Evolutionary conservation across 2,797 vertebrate species (phyloP), one percentile per base, ranked within the genome.

Genomic region (Sebastes iracundus): DNA sequence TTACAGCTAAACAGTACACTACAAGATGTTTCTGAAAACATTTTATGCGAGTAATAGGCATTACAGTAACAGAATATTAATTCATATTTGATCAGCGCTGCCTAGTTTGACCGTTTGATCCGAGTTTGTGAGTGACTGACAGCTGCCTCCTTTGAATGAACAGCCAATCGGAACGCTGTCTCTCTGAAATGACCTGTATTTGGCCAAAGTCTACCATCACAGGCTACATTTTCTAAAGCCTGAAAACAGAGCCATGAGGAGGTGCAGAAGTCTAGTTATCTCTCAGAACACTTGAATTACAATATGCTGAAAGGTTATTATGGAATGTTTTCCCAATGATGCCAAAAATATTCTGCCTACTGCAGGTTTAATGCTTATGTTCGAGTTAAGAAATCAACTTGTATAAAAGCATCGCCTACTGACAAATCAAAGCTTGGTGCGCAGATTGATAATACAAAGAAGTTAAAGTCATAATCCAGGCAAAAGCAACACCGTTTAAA

Each of bases 61-160:
- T 4, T 20, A 49, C 46, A 49, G 46, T 52, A n/a, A 52, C 46
- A 52, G 46, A 52, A n/a, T 1, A 52, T 52, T 52, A 4, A 52
- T n/a, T 52, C 18, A 52, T 52, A 52, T 52, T 52, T n/a, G 46
- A 52, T 52, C 46, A 52, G 46, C 18, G 7, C 46, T 52, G 46
- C 4, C 18, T 52, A 52, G 46, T 52, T n/a, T n/a, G 18, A n/a
- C 46, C 1, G 7, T 49, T 49, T 49, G 46, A 49, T 49, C 18
- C 0, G 18, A 52, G 46, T 20, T 49, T 49, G 16, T 20, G 18
- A 20, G 1, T 52, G 46, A 52, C 0, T 52, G 46, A 52, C 8
- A 52, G 18, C 46, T 52, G 46, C 46, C 7, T 49, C 42, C 1
- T 0, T 20, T 49, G 46, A 49, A 49, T 49, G 46, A 49, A 49